Percentiles rank a stretch among this genome's conserved stretches.
Conservation (phyloP, 2,113 vertebrate genomes). For the Capra hircus region DNA sequence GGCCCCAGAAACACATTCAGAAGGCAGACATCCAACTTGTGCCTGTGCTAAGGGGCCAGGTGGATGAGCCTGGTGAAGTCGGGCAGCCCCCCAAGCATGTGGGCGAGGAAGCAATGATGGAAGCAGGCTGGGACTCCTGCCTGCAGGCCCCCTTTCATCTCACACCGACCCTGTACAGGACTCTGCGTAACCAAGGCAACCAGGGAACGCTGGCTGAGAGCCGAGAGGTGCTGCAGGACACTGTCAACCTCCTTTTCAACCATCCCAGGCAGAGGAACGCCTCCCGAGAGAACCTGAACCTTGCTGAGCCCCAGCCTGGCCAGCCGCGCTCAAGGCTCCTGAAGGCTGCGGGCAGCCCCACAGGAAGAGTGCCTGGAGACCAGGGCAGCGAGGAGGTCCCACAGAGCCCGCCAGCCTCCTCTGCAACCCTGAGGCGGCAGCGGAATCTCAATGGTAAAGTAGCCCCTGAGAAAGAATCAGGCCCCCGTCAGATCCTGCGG, state of each 20-base stretch:
- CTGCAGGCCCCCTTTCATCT: conserved; percentile 79
- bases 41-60: conserved; percentile 85
- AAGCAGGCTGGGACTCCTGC: conserved; percentile 68
- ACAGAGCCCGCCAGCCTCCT: not conserved
- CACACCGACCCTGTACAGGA: conserved; percentile 85
- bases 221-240: conserved; percentile 61
- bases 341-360: conserved; percentile 71
- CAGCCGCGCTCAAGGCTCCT: conserved; percentile 71
- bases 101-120: conserved; percentile 6
- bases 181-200: conserved; percentile 86
- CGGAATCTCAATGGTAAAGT: conserved; percentile 64
- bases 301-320: conserved; percentile 46
- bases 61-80: conserved; percentile 66
- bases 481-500: conserved; percentile 86
- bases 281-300: conserved; percentile 56
- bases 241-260: conserved; percentile 76
- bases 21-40: conserved; percentile 94
- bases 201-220: conserved; percentile 66
- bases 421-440: conserved; percentile 75
- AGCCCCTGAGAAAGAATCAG: conserved; percentile 48
- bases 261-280: conserved; percentile 64
- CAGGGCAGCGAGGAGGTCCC: not conserved
- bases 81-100: conserved; percentile 59
- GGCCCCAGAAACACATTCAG: conserved; percentile 92
- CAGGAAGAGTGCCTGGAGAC: not conserved